Percentiles rank a stretch among this genome's conserved stretches.
These are phyloP conservation scores for Bostrychus sinensis DNA, from an alignment of 2,113 vertebrate species.

Conservation along the genomic window DNA sequence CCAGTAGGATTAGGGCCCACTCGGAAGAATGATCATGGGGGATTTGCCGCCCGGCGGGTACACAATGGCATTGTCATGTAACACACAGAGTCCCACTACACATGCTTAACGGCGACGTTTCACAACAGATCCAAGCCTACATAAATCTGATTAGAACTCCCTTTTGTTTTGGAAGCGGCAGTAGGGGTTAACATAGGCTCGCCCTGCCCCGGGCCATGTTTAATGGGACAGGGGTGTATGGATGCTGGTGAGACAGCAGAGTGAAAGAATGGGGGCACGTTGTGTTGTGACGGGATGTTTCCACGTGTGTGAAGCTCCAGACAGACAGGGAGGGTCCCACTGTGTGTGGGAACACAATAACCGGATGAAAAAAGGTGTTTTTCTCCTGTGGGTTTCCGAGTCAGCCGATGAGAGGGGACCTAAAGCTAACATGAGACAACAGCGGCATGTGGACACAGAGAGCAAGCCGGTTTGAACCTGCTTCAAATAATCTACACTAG, in stretches of 20 bases:
- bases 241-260: slow-evolving; percentile 37
- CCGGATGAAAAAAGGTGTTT: slow-evolving; percentile 59
- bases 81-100: slow-evolving; percentile 62
- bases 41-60: slow-evolving; percentile 72
- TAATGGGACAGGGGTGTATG: slow-evolving; percentile 48
- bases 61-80: slow-evolving; percentile 70
- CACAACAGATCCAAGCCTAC: slow-evolving; percentile 65
- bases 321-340: slow-evolving; percentile 60
- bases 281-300: slow-evolving; percentile 66
- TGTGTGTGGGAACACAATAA: slow-evolving; percentile 64
- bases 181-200: slow-evolving; percentile 59
- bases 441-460: slow-evolving; percentile 43
- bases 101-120: slow-evolving; percentile 66
- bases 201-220: slow-evolving; percentile 44
- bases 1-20: slow-evolving; percentile 73
- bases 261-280: slow-evolving; percentile 40
- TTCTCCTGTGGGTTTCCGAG: slow-evolving; percentile 37
- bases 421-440: slow-evolving; percentile 45
- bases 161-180: slow-evolving; percentile 71
- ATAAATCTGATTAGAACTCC: slow-evolving; percentile 73
- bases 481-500: slow-evolving; percentile 38
- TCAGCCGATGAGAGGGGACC: slow-evolving; percentile 58
- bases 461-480: slow-evolving; percentile 52
- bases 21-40: slow-evolving; percentile 75
- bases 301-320: slow-evolving; percentile 67